These are phyloP conservation scores for Ips nitidus DNA, from an alignment of 1,140 invertebrate genomes.

Conservation along the genomic window DNA sequence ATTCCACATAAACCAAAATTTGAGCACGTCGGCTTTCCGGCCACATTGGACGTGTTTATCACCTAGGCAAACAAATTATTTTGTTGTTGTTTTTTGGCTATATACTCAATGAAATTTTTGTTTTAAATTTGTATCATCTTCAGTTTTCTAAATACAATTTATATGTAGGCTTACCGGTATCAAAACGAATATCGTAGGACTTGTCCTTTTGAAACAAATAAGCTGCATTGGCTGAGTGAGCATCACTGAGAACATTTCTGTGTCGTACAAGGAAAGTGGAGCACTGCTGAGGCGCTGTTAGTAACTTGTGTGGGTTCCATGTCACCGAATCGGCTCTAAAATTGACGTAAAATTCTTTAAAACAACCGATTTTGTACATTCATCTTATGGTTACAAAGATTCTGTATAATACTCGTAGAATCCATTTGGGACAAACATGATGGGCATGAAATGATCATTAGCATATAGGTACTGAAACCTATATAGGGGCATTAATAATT, in stretches of 20 bases:
- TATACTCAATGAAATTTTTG: background rate
- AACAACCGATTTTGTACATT: too few species aligned
- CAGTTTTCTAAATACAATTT: background rate
- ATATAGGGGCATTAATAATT: too few species aligned
- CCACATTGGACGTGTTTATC: conserved; percentile 94
- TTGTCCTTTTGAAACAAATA: conserved; percentile 97
- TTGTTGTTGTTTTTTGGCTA: conserved; percentile 1
- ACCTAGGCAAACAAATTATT: conserved; percentile 54
- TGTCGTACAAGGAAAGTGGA: conserved; percentile 80
- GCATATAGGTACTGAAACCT: too few species aligned
- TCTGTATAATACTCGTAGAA: too few species aligned
- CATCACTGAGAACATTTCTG: conserved; percentile 64
- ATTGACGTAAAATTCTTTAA: background rate
- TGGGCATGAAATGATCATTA: too few species aligned
- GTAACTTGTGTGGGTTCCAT: conserved; percentile 92
- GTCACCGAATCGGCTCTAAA: conserved; percentile 80
- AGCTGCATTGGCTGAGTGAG: conserved; percentile 72
- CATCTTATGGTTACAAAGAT: too few species aligned
- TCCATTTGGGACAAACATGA: too few species aligned
- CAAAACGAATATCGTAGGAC: conserved; percentile 81
- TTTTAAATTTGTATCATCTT: background rate
- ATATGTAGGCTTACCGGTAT: conserved; percentile 27
- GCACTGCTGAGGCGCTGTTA: conserved; percentile 88
- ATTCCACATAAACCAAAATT: conserved; percentile 98
- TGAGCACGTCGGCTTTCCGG: conserved; percentile 89